Base-by-base conservation (phyloP, 37 sponge, comb jelly and placozoan genomes). In the Mnemiopsis leidyi region DNA sequence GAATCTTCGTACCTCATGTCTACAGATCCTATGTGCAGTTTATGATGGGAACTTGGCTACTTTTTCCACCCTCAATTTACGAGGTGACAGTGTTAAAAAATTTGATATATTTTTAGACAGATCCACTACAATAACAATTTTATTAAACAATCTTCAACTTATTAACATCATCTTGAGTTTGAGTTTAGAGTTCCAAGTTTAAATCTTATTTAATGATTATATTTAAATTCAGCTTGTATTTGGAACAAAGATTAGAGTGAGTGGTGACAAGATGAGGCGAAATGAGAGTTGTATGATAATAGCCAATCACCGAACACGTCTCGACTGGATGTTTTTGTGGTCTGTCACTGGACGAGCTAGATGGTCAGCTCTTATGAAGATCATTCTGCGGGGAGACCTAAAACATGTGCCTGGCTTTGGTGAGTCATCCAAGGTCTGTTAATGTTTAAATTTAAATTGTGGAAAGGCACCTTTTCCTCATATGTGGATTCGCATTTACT, bases 291-390 rank as follows among this genome's bases (percentile, higher is more conserved):
- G 94, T 93, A 23, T 98, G 38, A 95, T 98, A 20, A 95, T 98
- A 18, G 30, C 96, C 83, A 98, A 98, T 76, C 98, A 98, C 69
- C 95, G 97, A 23, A 98, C 98, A 34, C 73, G 97, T 24, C 94
- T 97, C 71, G 98, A 98, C 79, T 98, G 98, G 98, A 61, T 97
- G 94, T 95, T 97, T 38, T 36, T 96, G 2, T 98, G 96, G 96
- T 69, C 93, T 21, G 93, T 92, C 25, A 73, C 93, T 36, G 75
- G 75, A 7, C 26, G 93, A 36, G 71, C 71, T 24, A 20, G 71
- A 36, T 36, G 38, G 93, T 69, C 76, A 9, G 83, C 94, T 69
- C 94, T 93, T 69, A 32, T 97, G 35, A 96, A 95, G 93, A 96
- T 97, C 20, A 94, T 97, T 23, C 88, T 97, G 18, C 94, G 96